Evolutionary conservation across 2,888 invertebrate genomes (phyloP).

Genomic region (Meta bourneti): DNA sequence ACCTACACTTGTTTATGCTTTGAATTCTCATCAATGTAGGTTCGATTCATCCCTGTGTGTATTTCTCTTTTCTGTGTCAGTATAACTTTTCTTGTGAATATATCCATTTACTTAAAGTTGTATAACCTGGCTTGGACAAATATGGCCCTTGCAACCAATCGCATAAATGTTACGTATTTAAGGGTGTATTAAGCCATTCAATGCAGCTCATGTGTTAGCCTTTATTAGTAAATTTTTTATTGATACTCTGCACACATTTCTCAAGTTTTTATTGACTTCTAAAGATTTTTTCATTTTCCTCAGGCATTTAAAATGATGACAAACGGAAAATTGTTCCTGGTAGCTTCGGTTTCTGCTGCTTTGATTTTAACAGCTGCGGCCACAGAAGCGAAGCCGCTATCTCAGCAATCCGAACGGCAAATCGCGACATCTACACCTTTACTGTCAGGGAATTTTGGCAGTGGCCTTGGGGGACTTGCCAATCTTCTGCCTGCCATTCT

Average conservation of each 20-base stretch:
- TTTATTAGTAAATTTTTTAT: neutral
- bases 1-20: too few relatives aligned
- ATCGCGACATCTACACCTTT: constrained; percentile 44
- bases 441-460: constrained; percentile 26
- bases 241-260: neutral
- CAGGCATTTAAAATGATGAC: constrained; percentile 32
- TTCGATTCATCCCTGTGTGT: too few relatives aligned
- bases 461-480: constrained; percentile 26
- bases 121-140: too few relatives aligned
- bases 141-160: too few relatives aligned
- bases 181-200: too few relatives aligned
- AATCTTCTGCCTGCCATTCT: constrained; percentile 54
- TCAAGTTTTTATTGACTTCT: neutral
- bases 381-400: neutral
- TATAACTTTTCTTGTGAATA: too few relatives aligned
- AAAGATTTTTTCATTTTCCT: neutral
- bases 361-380: constrained; percentile 4
- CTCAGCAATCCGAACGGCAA: constrained; percentile 39
- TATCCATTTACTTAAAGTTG: too few relatives aligned
- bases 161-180: too few relatives aligned
- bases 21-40: too few relatives aligned
- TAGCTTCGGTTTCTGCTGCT: neutral
- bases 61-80: too few relatives aligned
- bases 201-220: too few relatives aligned
- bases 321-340: neutral